Conservation (phyloP, 2,113 vertebrate genomes). For the Anoura caudifer region DNA sequence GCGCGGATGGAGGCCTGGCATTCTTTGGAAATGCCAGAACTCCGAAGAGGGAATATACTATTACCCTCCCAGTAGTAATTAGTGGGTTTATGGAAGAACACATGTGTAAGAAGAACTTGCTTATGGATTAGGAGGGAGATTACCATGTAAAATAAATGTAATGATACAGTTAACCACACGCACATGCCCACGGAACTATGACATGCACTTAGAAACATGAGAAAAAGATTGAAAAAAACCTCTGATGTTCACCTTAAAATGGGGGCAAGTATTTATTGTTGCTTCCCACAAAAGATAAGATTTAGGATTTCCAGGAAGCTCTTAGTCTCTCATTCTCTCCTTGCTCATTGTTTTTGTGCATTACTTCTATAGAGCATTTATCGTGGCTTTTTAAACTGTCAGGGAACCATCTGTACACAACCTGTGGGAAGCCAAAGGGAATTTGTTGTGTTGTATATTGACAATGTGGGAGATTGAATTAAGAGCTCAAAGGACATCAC, state of each 20-base stretch:
- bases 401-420: background rate
- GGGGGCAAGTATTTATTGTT: background rate
- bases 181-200: constrained; percentile 47
- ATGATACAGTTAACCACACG: constrained; percentile 67
- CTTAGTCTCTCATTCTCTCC: background rate
- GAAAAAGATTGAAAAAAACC: constrained; percentile 9
- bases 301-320: background rate
- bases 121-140: constrained; percentile 69
- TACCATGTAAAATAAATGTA: constrained; percentile 73
- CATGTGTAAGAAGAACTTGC: constrained; percentile 66
- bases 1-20: constrained; percentile 54
- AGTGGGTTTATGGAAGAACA: constrained; percentile 78
- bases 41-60: constrained; percentile 70
- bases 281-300: background rate
- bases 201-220: constrained; percentile 51
- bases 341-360: background rate
- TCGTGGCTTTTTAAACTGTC: background rate
- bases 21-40: constrained; percentile 27
- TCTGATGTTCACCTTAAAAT: constrained; percentile 63
- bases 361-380: background rate
- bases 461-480: background rate
- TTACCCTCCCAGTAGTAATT: constrained; percentile 80
- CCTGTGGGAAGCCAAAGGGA: background rate
- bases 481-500: background rate
- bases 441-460: background rate